Base-by-base conservation (phyloP, 2,797 vertebrate species). In the Scolopax rusticola region DNA sequence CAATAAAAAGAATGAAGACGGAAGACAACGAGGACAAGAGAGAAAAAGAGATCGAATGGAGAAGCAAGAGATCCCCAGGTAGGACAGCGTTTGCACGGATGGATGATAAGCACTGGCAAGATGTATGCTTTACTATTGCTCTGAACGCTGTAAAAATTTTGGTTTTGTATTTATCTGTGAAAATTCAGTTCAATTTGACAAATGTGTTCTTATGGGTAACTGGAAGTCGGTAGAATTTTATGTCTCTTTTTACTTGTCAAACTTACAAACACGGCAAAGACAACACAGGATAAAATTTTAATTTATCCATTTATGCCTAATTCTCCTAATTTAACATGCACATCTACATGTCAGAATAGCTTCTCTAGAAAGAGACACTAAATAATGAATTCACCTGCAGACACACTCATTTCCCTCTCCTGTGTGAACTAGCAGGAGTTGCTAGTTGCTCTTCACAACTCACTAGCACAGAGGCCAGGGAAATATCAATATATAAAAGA, bases 71-170 rank as follows among this genome's bases (percentile, higher is more conserved):
- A 32, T 20, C 9, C 20, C 25, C 24, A 3, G 28, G 76, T 54
- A 65, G 27, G 60, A 73, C 20, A 69, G 84, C 92, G 47, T 56
- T n/a, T 73, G 84, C 63, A 74, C 41, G 64, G 84, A 50, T 0
- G 0, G 45, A 80, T 33, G 54, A 96, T 94, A 92, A 89, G 95
- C 78, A 92, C 47, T 50, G 92, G 95, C 95, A 83, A 97, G 97
- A 98, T 97, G 98, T 98, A 98, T 97, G 97, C 91, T 97, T 96
- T 87, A 93, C 96, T 98, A 98, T 98, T 98, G 98, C 98, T 98
- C 95, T 98, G 96, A 97, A 97, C 97, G 97, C 95, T 98, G 97
- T 98, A 98, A 98, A 98, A 97, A 97, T 97, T 96, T 97, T 93
- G 78, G 71, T 28, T 97, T 97, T 97, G 96, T 96, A 94, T 96